phyloP scores from a whole-genome alignment of 2,113 vertebrate species.

The Neogobius melanostomus region DNA sequence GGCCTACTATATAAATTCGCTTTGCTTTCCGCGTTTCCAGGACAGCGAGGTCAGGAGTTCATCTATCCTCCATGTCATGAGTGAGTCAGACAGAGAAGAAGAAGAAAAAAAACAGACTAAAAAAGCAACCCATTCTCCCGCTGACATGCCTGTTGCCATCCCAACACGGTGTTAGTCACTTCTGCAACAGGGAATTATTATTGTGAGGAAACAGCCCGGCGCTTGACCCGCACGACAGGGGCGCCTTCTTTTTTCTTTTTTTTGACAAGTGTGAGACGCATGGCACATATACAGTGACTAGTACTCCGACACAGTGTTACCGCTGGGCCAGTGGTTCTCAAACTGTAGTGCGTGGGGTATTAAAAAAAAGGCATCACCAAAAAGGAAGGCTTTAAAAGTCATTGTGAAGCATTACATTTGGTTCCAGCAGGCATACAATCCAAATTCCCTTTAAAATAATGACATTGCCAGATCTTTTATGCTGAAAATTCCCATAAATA shows the following conservation, averaged over 20 bases:
- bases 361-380: no score
- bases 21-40: slow-evolving; percentile 40
- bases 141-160: slow-evolving; percentile 48
- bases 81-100: slow-evolving; percentile 49
- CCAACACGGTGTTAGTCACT: slow-evolving; percentile 54
- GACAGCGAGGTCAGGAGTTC: slow-evolving; percentile 51
- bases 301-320: slow-evolving; percentile 43
- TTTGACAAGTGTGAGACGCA: slow-evolving; percentile 45
- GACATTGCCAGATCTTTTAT: no score
- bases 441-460: no score
- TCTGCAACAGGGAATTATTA: slow-evolving; percentile 43
- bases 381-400: no score
- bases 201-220: slow-evolving; percentile 55
- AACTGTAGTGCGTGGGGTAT: not conserved
- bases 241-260: slow-evolving; percentile 10
- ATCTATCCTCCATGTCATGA: slow-evolving; percentile 47
- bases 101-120: slow-evolving; percentile 10
- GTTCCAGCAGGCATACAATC: no score
- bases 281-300: slow-evolving; percentile 52
- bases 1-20: slow-evolving; percentile 1
- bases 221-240: slow-evolving; percentile 54
- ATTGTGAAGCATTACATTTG: no score
- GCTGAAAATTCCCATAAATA: no score
- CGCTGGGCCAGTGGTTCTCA: slow-evolving; percentile 19
- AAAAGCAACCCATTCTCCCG: slow-evolving; percentile 47